These are phyloP conservation scores for Sitobion miscanthi DNA, from an alignment of 1,140 invertebrate genomes.

Conservation along the genomic window DNA sequence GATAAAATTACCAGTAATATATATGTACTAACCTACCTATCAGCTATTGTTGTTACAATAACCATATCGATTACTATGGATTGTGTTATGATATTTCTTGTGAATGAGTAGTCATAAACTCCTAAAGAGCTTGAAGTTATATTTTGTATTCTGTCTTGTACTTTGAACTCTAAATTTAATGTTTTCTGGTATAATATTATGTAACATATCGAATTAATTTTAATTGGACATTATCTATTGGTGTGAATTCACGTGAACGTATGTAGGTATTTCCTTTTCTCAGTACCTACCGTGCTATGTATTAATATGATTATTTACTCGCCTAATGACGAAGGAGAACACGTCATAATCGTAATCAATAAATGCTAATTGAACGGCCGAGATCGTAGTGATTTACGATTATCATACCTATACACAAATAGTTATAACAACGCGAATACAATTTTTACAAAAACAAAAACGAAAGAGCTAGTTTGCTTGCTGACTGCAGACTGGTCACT, in stretches of 20 bases:
- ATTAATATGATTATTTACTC: not conserved
- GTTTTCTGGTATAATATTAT: not conserved
- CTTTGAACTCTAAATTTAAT: not conserved
- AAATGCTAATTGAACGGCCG: not conserved
- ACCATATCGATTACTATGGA: not conserved
- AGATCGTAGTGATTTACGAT: too few relatives aligned
- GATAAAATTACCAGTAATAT: too few relatives aligned
- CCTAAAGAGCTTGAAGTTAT: not conserved
- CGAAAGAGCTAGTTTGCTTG: not conserved
- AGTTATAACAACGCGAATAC: not conserved
- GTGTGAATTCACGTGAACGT: too few relatives aligned
- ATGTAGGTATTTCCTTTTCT: not conserved
- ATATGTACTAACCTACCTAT: too few relatives aligned
- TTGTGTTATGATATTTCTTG: not conserved
- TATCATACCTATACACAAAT: not conserved
- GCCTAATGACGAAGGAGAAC: not conserved
- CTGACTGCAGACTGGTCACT: too few relatives aligned
- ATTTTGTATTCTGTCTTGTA: not conserved
- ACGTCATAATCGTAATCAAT: not conserved
- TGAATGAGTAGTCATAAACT: not conserved
- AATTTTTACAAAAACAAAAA: not conserved
- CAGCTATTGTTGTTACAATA: not conserved
- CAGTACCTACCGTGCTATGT: not conserved
- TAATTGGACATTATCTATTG: conserved; percentile 9
- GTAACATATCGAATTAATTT: not conserved